Conservation (phyloP, 2,797 vertebrate genomes). For the Centropyge bicolor region DNA sequence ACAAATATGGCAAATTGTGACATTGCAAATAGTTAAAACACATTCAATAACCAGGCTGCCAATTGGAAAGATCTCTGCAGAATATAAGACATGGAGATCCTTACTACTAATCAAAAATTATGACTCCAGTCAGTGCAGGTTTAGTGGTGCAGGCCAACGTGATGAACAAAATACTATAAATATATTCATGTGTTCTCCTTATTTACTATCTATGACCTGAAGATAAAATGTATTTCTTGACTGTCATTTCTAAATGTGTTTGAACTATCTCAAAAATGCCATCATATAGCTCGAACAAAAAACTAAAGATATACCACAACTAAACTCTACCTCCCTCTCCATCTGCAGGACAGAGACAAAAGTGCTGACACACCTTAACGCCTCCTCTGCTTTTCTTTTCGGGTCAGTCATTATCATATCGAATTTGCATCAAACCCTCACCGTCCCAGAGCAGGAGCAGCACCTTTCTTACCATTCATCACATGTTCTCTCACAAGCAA, state of each 20-base stretch:
- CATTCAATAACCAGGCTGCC: too few relatives aligned
- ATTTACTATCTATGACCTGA: background rate
- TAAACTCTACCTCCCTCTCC: conserved; percentile 29
- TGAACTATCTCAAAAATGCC: conserved; percentile 11
- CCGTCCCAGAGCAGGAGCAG: conserved; percentile 58
- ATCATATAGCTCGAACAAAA: background rate
- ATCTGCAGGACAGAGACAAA: conserved; percentile 57
- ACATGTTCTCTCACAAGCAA: conserved; percentile 61
- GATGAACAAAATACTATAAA: background rate
- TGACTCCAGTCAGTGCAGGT: background rate
- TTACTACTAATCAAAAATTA: background rate
- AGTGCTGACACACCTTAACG: conserved; percentile 65
- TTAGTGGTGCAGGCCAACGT: background rate
- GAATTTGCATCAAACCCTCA: conserved; percentile 70
- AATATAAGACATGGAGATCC: background rate
- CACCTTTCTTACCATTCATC: conserved; percentile 69
- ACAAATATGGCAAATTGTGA: too few relatives aligned
- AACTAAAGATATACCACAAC: conserved; percentile 30
- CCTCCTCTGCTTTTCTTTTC: conserved; percentile 55
- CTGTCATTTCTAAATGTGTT: conserved; percentile 2
- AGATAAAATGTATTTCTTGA: conserved; percentile 2
- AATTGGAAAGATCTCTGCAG: conserved; percentile 12
- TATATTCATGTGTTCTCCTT: background rate
- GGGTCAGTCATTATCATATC: conserved; percentile 68
- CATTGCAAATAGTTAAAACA: too few relatives aligned